phyloP scores from a whole-genome alignment of 1,140 invertebrate genomes.

The Aphaenogaster rudis region DNA sequence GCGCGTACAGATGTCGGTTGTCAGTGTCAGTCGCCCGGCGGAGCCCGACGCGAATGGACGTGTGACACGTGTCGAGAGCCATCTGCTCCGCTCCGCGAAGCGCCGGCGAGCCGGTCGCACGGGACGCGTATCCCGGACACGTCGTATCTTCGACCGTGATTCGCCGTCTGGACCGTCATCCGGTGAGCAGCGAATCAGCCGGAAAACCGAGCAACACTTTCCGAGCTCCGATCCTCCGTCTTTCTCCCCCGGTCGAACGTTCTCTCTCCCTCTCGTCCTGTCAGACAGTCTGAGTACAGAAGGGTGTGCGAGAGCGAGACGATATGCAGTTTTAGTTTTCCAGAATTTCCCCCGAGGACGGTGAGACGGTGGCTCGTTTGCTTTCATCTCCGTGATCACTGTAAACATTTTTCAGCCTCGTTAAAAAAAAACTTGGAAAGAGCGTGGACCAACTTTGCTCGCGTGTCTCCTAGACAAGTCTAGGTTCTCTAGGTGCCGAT shows the following conservation, averaged over 20 bases:
- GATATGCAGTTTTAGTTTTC: not conserved
- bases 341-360: no score
- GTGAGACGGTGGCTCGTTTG: no score
- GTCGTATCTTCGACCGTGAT: not conserved
- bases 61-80: not conserved
- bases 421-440: not conserved
- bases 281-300: not conserved
- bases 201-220: not conserved
- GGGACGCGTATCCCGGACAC: not conserved
- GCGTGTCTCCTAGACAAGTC: not conserved
- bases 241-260: not conserved
- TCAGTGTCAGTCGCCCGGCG: constrained; percentile 32
- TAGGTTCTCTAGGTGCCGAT: not conserved
- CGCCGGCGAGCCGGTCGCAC: not conserved
- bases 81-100: not conserved
- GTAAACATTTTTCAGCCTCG: not conserved
- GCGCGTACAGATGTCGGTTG: constrained; percentile 42
- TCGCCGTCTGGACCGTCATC: not conserved
- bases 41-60: not conserved
- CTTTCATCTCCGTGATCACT: not conserved
- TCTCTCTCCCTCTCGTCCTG: not conserved
- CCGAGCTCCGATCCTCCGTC: not conserved
- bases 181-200: not conserved
- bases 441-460: not conserved
- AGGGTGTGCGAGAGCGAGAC: not conserved